Evolutionary conservation across 2,888 invertebrate species (phyloP).

Genomic region (Malthinus flaveolus): DNA sequence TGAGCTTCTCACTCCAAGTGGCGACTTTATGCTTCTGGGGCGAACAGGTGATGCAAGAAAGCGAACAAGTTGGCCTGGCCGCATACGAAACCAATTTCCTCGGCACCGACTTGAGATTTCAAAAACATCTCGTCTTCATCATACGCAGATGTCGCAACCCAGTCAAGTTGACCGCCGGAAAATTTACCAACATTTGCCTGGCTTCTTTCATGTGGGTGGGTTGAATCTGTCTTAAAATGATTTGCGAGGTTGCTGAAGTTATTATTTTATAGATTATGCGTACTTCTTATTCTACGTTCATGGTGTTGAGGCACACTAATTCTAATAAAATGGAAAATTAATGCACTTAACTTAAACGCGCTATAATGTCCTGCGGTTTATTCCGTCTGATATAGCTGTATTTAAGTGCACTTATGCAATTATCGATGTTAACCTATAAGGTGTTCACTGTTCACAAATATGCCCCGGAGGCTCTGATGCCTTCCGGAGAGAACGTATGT

Average conservation of each 20-base stretch:
- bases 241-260: not conserved
- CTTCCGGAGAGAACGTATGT: too few species aligned
- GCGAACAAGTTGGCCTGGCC: not conserved
- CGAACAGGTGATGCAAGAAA: conserved; percentile 3
- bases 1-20: conserved; percentile 1
- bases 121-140: not conserved
- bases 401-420: too few species aligned
- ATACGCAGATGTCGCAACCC: conserved; percentile 4
- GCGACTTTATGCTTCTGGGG: conserved; percentile 2
- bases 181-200: not conserved
- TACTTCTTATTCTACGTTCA: not conserved
- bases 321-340: not conserved
- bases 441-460: too few species aligned
- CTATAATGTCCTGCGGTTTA: too few species aligned
- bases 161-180: conserved; percentile 5
- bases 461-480: too few species aligned
- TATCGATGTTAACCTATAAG: too few species aligned
- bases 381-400: too few species aligned
- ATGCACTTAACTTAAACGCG: too few species aligned
- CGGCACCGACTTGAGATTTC: not conserved
- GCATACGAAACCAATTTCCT: conserved; percentile 3
- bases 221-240: not conserved
- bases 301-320: not conserved
- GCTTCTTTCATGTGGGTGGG: conserved; percentile 2
- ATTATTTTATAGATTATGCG: not conserved